phyloP scores from a whole-genome alignment of 2,888 invertebrate genomes.

The Byasa hedistus region DNA sequence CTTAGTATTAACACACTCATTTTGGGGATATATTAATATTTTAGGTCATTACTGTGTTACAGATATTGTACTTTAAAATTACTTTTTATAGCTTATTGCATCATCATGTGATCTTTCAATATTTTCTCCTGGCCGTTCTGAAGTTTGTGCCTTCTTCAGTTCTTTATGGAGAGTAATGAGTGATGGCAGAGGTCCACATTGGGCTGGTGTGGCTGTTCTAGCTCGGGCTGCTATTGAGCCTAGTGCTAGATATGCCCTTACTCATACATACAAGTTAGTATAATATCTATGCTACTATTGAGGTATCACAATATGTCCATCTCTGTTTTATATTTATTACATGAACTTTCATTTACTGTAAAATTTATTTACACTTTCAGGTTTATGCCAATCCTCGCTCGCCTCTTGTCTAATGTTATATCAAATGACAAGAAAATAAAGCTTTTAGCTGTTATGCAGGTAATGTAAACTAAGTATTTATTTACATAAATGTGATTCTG shows the following conservation, averaged over 20 bases:
- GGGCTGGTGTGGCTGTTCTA: conserved; percentile 84
- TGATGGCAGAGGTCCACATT: conserved; percentile 79
- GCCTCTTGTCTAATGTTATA: conserved; percentile 80
- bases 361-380: conserved; percentile 52
- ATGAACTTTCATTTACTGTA: no score
- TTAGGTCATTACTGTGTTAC: no score
- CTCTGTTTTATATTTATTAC: background rate
- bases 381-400: conserved; percentile 83
- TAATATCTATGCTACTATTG: background rate
- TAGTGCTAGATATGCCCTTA: conserved; percentile 81
- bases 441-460: conserved; percentile 83
- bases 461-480: conserved; percentile 37
- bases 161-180: conserved; percentile 83
- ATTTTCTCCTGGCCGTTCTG: conserved; percentile 83
- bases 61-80: background rate
- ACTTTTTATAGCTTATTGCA: conserved; percentile 78
- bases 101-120: conserved; percentile 82
- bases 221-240: conserved; percentile 82
- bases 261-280: conserved; percentile 82
- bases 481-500: background rate
- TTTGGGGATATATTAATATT: no score
- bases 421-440: conserved; percentile 82
- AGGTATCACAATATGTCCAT: background rate
- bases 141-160: conserved; percentile 84
- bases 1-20: no score